Conservation (phyloP, 2,888 invertebrate species). For the Eristalinus sepulchralis region DNA sequence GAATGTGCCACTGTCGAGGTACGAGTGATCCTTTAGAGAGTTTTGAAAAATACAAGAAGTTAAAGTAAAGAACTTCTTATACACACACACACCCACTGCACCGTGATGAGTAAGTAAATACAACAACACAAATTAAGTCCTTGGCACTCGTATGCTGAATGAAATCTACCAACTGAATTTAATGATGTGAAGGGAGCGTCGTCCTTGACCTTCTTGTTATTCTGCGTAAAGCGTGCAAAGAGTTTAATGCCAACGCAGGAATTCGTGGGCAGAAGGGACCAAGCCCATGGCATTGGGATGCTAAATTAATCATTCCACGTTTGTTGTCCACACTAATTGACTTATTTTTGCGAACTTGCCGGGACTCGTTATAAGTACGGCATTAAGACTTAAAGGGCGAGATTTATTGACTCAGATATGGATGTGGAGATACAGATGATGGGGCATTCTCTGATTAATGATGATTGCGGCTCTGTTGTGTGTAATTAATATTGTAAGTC, state of each 20-base stretch:
- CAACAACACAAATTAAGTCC: constrained; percentile 12
- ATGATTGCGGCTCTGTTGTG: neutral
- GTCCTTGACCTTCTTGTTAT: constrained; percentile 17
- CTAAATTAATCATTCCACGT: constrained; percentile 13
- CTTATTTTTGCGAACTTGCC: constrained; percentile 2
- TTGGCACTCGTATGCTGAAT: constrained; percentile 1
- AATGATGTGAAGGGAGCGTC: neutral
- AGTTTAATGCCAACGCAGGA: neutral
- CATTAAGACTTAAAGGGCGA: neutral
- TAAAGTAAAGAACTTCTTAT: neutral
- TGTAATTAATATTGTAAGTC: neutral
- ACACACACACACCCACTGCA: neutral
- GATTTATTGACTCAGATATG: neutral
- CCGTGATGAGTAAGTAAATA: constrained; percentile 16
- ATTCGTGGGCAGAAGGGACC: neutral
- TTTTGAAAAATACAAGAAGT: neutral
- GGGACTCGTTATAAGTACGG: neutral
- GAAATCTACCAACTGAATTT: neutral
- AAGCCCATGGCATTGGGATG: neutral
- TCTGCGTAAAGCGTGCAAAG: neutral
- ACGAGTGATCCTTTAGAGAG: neutral
- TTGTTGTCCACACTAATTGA: constrained; percentile 9
- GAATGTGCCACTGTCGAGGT: neutral
- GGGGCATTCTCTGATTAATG: neutral
- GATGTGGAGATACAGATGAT: neutral